Base-by-base conservation (phyloP, 2,888 invertebrate species). In the Encarsia formosa region DNA sequence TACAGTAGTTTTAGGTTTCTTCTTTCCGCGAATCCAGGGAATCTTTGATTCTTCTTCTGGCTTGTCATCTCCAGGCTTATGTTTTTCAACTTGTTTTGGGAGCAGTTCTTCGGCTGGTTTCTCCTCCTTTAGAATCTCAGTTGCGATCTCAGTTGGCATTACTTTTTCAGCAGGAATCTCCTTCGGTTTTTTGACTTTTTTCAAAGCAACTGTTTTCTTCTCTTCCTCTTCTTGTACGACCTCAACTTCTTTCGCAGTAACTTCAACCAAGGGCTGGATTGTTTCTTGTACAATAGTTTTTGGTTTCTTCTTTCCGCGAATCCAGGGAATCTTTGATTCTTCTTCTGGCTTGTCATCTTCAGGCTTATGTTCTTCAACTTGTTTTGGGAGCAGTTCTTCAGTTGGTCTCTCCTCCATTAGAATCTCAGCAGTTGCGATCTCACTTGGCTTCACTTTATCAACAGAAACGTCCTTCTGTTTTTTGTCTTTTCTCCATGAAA, bases 41-140 rank as follows among this genome's bases (percentile, higher is more conserved):
- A 34, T 6, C n/a, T 20, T 6, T 22, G 20, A 38, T 38, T 3
- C 11, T 19, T 38, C 19, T 13, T 4, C 9, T 4, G 19, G 11
- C 18, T 38, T 38, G 16, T 31, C 6, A 4, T 6, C 34, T 31
- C 6, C 31, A 31, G 15, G 11, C 31, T n/a, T 6, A 3, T n/a
- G 6, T 6, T 31, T 31, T 6, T 31, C 31, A 31, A 3, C 15
- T 6, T 31, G 13, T 31, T 6, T 31, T 3, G 60, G n/a, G n/a
- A n/a, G n/a, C n/a, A 49, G 50, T 48, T 67, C 63, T 53, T 66
- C 65, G 5, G n/a, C 60, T 31, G 3, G 13, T 61, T 76, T 75
- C 0, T 69, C 66, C 5, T 47, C 20, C 52, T 75, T 71, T 55
- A 75, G 72, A 39, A 74, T 70, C 63, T 66, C 45, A 62, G 68